Evolutionary conservation across 2,113 vertebrate genomes (phyloP).

Genomic region (Sapajus apella): DNA sequence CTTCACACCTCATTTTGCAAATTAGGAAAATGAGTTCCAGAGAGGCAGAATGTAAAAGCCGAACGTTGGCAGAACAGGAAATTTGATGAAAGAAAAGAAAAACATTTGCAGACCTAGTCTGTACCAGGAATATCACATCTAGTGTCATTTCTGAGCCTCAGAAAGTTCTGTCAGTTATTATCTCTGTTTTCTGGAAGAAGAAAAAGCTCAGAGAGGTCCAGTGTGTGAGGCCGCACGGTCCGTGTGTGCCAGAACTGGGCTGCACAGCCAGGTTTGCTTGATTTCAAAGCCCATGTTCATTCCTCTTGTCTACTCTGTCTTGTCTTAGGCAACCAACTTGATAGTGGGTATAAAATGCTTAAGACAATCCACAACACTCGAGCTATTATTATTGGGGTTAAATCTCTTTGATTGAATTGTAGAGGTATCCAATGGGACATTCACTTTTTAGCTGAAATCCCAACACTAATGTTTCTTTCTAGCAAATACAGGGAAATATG

Average conservation of each 20-base stretch:
- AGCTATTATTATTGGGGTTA: background rate
- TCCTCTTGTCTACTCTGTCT: background rate
- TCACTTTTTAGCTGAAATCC: constrained; percentile 39
- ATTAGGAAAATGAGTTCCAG: background rate
- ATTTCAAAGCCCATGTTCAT: background rate
- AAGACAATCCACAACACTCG: background rate
- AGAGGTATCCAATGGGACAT: background rate
- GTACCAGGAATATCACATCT: background rate
- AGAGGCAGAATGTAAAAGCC: background rate
- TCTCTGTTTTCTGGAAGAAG: background rate
- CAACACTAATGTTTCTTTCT: constrained; percentile 58
- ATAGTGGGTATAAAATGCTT: background rate
- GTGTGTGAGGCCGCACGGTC: background rate
- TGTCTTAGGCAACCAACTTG: background rate
- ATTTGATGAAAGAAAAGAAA: constrained; percentile 7
- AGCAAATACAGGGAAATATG: constrained; percentile 40
- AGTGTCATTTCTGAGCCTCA: background rate
- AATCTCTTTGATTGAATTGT: constrained; percentile 4
- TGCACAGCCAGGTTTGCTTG: background rate
- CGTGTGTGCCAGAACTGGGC: background rate
- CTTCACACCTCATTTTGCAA: background rate
- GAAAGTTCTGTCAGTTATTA: background rate
- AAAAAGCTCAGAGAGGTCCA: background rate
- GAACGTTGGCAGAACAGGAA: background rate
- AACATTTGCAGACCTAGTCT: background rate